phyloP scores from a whole-genome alignment of 2,797 vertebrate genomes.

The Molossus alvarezi region DNA sequence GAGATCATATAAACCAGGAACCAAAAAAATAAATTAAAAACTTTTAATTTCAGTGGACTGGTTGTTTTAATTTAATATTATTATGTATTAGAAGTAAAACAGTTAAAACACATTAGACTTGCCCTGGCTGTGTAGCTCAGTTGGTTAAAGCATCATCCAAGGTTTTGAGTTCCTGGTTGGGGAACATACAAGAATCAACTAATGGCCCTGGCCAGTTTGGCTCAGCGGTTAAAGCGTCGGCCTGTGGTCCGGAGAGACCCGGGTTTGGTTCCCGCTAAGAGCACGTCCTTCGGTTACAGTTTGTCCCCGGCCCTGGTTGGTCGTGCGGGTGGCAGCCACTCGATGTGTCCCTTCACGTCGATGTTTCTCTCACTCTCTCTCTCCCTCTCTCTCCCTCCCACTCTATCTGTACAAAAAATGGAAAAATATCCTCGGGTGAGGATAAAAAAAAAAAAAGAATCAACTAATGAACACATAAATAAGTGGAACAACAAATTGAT shows the following conservation, averaged over 20 bases:
- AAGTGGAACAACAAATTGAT: background rate
- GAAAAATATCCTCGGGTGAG: too few species aligned
- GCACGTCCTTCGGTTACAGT: too few species aligned
- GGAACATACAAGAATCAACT: background rate
- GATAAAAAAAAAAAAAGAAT: background rate
- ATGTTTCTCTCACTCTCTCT: too few species aligned
- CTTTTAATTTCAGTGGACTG: constrained; percentile 14
- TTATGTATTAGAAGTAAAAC: background rate
- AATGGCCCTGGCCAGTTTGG: background rate
- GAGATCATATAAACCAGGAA: background rate
- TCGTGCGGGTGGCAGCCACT: too few species aligned
- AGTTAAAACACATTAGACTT: constrained; percentile 48
- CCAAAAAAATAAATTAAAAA: constrained; percentile 52
- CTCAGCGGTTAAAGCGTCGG: too few species aligned
- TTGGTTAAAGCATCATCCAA: background rate
- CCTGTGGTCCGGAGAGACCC: too few species aligned
- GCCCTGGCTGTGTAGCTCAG: background rate
- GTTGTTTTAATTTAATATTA: constrained; percentile 54
- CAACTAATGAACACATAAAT: background rate
- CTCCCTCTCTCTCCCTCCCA: too few species aligned
- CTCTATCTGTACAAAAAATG: too few species aligned
- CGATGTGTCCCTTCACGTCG: too few species aligned
- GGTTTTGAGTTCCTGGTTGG: background rate
- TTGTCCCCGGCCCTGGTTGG: too few species aligned
- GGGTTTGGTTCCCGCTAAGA: too few species aligned